These are phyloP conservation scores for Choristoneura fumiferana DNA, from an alignment of 1,140 invertebrate genomes.

Conservation along the genomic window DNA sequence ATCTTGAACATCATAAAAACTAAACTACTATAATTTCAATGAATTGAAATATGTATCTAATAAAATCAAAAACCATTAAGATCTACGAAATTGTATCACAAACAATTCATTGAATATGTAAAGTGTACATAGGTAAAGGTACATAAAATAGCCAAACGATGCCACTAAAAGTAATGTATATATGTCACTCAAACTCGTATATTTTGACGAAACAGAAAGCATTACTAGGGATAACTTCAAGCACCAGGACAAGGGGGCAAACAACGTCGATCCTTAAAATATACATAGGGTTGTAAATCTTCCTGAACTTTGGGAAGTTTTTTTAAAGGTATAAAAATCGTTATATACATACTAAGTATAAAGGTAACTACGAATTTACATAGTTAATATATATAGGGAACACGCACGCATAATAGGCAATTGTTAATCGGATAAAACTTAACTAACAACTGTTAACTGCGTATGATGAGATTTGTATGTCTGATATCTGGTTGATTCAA, in stretches of 20 bases:
- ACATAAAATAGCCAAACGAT: constrained; percentile 75
- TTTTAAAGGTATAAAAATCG: not conserved
- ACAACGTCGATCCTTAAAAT: not conserved
- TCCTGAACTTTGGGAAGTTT: constrained; percentile 45
- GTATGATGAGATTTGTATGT: constrained; percentile 68
- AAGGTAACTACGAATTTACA: constrained; percentile 4
- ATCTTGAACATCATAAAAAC: not conserved
- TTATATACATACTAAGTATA: not conserved
- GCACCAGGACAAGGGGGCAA: not conserved
- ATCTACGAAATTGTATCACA: constrained; percentile 1
- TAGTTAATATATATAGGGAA: constrained; percentile 24
- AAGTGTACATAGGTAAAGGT: constrained; percentile 22
- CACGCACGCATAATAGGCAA: constrained; percentile 43
- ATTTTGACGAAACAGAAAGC: constrained; percentile 11
- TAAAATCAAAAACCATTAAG: not conserved
- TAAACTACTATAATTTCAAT: constrained; percentile 9
- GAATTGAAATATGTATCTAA: constrained; percentile 3
- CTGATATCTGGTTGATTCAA: not conserved
- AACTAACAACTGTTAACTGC: constrained; percentile 61
- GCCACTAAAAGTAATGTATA: constrained; percentile 25
- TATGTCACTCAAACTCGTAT: constrained; percentile 21
- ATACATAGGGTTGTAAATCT: constrained; percentile 19
- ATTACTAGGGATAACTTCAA: not conserved
- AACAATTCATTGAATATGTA: constrained; percentile 21
- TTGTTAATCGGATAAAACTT: constrained; percentile 55